phyloP scores from a whole-genome alignment of 2,113 vertebrate species.

The Eclectus roratus region DNA sequence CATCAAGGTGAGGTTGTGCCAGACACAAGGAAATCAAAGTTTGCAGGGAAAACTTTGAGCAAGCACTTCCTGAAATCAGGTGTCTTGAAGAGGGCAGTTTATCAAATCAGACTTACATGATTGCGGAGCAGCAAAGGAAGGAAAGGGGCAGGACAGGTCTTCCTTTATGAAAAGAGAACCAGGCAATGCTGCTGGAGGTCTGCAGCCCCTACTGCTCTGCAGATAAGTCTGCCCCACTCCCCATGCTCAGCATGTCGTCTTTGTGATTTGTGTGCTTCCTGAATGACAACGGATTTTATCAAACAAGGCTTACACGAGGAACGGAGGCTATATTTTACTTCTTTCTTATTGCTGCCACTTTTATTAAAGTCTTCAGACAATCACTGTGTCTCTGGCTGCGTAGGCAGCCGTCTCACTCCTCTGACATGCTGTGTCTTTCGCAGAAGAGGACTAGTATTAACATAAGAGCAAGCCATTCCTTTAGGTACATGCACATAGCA shows the following conservation, averaged over 20 bases:
- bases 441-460: neutral
- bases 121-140: neutral
- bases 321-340: neutral
- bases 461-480: neutral
- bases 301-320: neutral
- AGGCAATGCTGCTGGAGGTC: neutral
- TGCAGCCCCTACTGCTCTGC: neutral
- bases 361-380: conserved; percentile 11
- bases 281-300: neutral
- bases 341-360: neutral
- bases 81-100: neutral
- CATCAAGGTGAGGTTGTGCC: rapidly evolving
- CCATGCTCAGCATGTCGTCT: neutral
- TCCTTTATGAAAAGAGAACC: neutral
- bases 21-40: neutral
- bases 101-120: neutral
- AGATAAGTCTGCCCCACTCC: neutral
- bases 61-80: neutral
- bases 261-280: neutral
- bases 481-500: neutral
- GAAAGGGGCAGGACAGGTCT: neutral
- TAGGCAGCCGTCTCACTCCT: neutral
- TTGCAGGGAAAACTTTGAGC: neutral
- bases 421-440: neutral
- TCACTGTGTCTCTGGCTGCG: neutral